phyloP scores from a whole-genome alignment of 2,888 invertebrate species.

The Sminthurides aquaticus region DNA sequence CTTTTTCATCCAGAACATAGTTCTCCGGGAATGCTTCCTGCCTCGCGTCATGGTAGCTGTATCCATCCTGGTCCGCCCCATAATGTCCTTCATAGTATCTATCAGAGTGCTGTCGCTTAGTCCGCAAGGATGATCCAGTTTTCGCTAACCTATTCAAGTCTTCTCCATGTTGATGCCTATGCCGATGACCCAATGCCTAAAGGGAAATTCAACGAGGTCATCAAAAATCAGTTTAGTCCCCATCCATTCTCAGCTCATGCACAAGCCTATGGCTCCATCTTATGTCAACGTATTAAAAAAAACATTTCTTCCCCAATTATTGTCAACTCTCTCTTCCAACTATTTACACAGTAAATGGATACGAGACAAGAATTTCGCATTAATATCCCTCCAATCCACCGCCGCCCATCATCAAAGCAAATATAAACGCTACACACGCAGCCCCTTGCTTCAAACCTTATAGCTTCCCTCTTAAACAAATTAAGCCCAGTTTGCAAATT shows the following conservation, averaged over 20 bases:
- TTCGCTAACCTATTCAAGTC: constrained; percentile 8
- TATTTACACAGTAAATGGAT: neutral
- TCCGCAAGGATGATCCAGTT: constrained; percentile 6
- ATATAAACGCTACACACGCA: no score
- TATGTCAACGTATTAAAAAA: no score
- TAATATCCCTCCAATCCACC: no score
- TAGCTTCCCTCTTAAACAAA: no score
- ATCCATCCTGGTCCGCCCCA: neutral
- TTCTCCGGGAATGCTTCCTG: constrained; percentile 8
- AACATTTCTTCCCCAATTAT: no score
- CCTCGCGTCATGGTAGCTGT: neutral
- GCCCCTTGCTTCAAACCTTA: no score
- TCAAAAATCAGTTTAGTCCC: no score
- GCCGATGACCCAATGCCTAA: constrained; percentile 9
- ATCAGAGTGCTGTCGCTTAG: constrained; percentile 13
- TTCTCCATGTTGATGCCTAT: constrained; percentile 18
- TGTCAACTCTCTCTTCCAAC: neutral
- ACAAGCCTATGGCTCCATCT: no score
- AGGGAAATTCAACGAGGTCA: neutral
- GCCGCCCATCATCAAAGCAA: no score
- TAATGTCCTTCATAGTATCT: neutral
- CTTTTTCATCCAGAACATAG: constrained; percentile 14
- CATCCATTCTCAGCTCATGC: no score
- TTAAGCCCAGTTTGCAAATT: no score
- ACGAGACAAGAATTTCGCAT: neutral